Base-by-base conservation (phyloP, 1,140 invertebrate genomes). In the Cherax destructor region DNA sequence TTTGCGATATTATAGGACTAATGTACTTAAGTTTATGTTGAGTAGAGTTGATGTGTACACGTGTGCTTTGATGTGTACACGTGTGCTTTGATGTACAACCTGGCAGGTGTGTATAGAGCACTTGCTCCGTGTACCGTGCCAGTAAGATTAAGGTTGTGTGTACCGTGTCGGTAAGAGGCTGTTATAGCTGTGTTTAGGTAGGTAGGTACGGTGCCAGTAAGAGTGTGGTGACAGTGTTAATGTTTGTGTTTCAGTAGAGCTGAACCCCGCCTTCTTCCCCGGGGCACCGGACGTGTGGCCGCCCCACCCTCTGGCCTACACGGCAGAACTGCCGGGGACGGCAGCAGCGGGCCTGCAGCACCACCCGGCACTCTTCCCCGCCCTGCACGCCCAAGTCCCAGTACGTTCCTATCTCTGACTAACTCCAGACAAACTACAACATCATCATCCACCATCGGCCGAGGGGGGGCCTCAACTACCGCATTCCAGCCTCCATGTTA, bases 361-460 rank as follows among this genome's bases (percentile, higher is more conserved):
- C 95, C 97, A 97, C 92, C 97, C 97, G 86, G 93, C 93, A 65
- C 88, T 99, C 93, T 98, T 99, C 95, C 98, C 98, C 94, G 98
- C 98, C 95, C 97, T 99, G 95, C 98, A 99, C 96, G 98, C 98
- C 95, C 98, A 99, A 96, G 97, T 99, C 95, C 98, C 98, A 94
- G 97, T 98, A 96, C 97, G 97, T 96, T 98, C 97, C 95, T 98
- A 98, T 96, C 97, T 98, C 97, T 98, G 97, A 98, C 97, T 98
- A 98, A 97, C 97, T 97, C 87, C 92, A 92, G 65, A 92, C 83
- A 92, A 83, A 80, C 92, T 59, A 59, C 56, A 79, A 72, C 91
- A 85, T 56, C 91, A 87, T 80, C 76, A 83, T 77, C 90, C 77
- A 59, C 80, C 86, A 84, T 97, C 97, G 96, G 97, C 97, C 96